phyloP scores from a whole-genome alignment of 2,888 invertebrate genomes.

The Notodromas monacha region DNA sequence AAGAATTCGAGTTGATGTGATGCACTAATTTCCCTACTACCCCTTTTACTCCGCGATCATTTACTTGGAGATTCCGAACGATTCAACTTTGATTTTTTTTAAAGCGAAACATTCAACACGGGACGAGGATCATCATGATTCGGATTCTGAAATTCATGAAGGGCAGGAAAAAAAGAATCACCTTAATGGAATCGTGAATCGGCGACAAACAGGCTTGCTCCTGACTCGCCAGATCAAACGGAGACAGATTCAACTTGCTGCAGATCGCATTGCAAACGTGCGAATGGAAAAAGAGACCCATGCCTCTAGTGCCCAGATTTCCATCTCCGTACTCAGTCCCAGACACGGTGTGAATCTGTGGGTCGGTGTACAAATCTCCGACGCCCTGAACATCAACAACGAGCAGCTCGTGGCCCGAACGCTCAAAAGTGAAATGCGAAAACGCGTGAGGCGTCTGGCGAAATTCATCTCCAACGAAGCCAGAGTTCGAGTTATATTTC shows the following conservation, averaged over 20 bases:
- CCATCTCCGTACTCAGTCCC: constrained; percentile 21
- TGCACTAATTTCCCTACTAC: no score
- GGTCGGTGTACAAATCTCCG: constrained; percentile 24
- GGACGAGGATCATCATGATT: no score
- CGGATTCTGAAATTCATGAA: no score
- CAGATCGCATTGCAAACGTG: constrained; percentile 23
- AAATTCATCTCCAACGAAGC: constrained; percentile 19
- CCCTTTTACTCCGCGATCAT: no score
- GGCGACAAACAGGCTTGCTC: constrained; percentile 13
- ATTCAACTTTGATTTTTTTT: no score
- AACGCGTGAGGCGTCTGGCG: constrained; percentile 23
- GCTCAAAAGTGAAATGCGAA: constrained; percentile 25
- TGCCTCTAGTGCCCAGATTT: constrained; percentile 22
- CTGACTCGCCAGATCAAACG: constrained; percentile 19
- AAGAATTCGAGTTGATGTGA: no score
- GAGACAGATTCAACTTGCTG: constrained; percentile 18
- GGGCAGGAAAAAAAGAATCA: no score
- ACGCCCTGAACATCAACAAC: constrained; percentile 25
- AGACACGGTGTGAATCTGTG: constrained; percentile 22
- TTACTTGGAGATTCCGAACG: no score
- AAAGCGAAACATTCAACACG: no score
- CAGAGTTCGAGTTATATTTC: constrained; percentile 25
- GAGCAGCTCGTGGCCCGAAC: constrained; percentile 23
- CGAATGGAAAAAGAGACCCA: constrained; percentile 25
- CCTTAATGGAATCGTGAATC: no score